Evolutionary conservation across 2,113 vertebrate genomes (phyloP), one percentile per base, ranked within the genome.

Genomic region (Motacilla tschutschensis): DNA sequence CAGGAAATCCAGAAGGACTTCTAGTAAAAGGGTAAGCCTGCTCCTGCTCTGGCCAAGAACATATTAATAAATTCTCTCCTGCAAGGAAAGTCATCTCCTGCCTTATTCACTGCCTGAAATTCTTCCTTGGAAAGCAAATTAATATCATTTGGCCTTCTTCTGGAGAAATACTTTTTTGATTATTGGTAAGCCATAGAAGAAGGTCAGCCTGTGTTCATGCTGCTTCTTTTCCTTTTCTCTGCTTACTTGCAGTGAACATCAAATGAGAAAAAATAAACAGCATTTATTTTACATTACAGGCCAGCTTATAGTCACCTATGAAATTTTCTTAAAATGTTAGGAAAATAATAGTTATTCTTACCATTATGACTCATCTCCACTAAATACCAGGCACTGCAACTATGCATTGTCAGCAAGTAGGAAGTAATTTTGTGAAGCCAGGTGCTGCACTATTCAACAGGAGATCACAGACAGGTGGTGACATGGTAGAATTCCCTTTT

Each of bases 171-270:
- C 4, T 25, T 35, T 59, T 65, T 67, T n/a, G 7, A 14, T 79
- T 79, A 53, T 54, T 43, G 6, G 4, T 24, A 67, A 83, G 22
- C 4, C 54, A 64, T 26, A 48, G 25, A 64, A 86, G 11, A 8
- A 64, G 1, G 12, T 71, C 33, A 40, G 8, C 12, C 31, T 22
- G 8, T 66, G 12, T 41, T 69, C 5, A 0, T 48, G 22, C 41
- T 82, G 69, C 22, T 83, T 79, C 28, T 75, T 91, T 89, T 70
- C 26, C 26, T n/a, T 73, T 79, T 58, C 35, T 84, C 13, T 2
- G 1, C 28, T 59, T 71, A 11, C 19, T 31, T 71, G 24, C 26
- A 74, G 19, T 55, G 28, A 67, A 50, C 24, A 54, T 28, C 10
- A 69, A 64, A 62, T 20, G 22, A 85, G 12, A 43, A 4, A 1